Evolutionary conservation across 2,888 invertebrate species (phyloP).

Genomic region (Hypomecis atomaria): DNA sequence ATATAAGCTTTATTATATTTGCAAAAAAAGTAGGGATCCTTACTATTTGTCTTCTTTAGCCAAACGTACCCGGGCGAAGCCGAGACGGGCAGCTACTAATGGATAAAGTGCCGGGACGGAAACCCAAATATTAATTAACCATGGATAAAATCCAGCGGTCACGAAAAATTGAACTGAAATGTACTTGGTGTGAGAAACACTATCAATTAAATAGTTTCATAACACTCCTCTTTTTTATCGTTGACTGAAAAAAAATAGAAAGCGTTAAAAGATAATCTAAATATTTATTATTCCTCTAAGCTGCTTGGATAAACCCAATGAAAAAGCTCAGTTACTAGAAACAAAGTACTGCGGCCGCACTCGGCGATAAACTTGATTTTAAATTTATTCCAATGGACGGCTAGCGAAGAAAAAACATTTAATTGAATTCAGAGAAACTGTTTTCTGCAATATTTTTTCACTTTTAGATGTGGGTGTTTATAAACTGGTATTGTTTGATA

Average conservation of each 20-base stretch:
- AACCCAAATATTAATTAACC: too few relatives aligned
- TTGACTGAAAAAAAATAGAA: background rate
- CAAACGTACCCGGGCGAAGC: too few relatives aligned
- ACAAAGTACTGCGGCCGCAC: background rate
- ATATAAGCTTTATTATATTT: too few relatives aligned
- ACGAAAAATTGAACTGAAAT: too few relatives aligned
- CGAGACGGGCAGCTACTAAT: too few relatives aligned
- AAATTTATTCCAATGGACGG: constrained; percentile 10
- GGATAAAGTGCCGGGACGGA: too few relatives aligned
- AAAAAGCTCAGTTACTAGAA: background rate
- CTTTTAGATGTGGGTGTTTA: background rate
- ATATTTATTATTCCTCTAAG: background rate
- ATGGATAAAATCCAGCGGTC: too few relatives aligned
- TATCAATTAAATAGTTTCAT: too few relatives aligned
- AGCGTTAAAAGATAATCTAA: background rate
- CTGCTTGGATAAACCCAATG: background rate
- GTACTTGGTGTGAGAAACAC: too few relatives aligned
- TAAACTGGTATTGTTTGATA: background rate
- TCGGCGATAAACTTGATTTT: constrained; percentile 17
- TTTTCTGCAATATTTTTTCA: constrained; percentile 10
- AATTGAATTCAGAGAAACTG: constrained; percentile 17
- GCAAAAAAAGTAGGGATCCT: too few relatives aligned
- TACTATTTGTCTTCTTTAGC: too few relatives aligned
- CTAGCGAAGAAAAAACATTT: constrained; percentile 11
- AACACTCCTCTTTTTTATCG: too few relatives aligned